Base-by-base conservation (phyloP, 2,888 invertebrate genomes). In the Tetranychus piercei region DNA sequence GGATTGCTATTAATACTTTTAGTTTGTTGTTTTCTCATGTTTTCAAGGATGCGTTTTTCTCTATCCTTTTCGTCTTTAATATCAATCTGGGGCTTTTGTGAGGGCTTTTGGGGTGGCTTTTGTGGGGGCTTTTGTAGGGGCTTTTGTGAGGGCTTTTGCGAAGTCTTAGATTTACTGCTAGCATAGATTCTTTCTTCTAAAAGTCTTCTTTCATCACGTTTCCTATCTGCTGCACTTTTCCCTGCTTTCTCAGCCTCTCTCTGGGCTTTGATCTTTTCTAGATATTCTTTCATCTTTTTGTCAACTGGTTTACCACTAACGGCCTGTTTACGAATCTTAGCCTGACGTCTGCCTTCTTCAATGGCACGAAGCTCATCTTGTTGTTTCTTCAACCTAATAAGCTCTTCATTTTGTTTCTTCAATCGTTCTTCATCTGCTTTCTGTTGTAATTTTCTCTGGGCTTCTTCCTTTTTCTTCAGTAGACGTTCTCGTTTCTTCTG, bases 271-370 rank as follows among this genome's bases (percentile, higher is more conserved):
- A 69, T 69, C 34, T 22, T 23, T 69, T 69, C 69, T 22, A 69
- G 20, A 23, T 69, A 69, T 69, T 69, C 34, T 69, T 69, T 18
- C 69, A 69, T 69, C 8, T 69, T 69, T 22, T 69, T 69, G 23
- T 69, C 69, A 0, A 69, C 69, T 11, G 69, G 69, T 69, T 23
- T 69, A 69, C 69, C 69, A 22, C 11, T 11, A 20, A 20, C 23
- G 18, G 69, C 69, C 20, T 23, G 34, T 69, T 69, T 69, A 20
- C 20, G 18, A 6, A 11, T 22, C 20, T 23, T 69, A 1, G 22
- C 69, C 8, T 69, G 69, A 20, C 22, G 20, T 69, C 23, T 20
- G 7, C 15, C 23, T 6, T 69, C 69, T 69, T 69, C 69, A 2
- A 23, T 23, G 18, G 34, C 20, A 20, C 69, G 69, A 23, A 20